A percentile compares a stretch with the other conserved stretches of the same genome.
These are phyloP conservation scores for Otolemur garnettii DNA, from an alignment of 2,113 vertebrate species.

Conservation along the genomic window DNA sequence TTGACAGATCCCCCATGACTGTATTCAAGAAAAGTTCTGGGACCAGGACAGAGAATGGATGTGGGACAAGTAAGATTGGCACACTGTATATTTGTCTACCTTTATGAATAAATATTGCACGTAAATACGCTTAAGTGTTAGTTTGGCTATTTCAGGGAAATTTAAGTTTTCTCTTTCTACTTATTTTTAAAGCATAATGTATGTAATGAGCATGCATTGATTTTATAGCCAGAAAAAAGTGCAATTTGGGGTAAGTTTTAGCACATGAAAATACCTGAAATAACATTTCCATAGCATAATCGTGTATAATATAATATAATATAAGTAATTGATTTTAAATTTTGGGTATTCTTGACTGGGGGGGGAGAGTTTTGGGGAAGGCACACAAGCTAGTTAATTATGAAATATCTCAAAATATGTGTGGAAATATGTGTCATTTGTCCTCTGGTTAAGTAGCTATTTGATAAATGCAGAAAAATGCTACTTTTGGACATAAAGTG, in stretches of 20 bases:
- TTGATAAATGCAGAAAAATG: conserved; percentile 1
- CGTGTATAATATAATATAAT: neutral
- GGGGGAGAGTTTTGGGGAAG: neutral
- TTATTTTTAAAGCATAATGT: neutral
- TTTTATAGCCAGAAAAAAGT: conserved; percentile 6
- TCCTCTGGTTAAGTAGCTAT: neutral
- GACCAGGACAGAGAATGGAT: neutral
- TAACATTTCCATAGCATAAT: neutral
- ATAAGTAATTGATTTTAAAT: conserved; percentile 29
- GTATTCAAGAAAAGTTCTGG: neutral
- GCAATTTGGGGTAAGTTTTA: neutral
- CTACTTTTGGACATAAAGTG: neutral
- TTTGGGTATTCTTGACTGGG: neutral
- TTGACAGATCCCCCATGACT: neutral
- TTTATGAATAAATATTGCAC: neutral
- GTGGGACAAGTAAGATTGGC: neutral
- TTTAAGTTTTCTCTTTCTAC: neutral
- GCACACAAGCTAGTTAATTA: neutral
- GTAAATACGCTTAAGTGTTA: neutral
- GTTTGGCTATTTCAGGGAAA: neutral
- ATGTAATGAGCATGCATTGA: neutral
- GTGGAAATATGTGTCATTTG: neutral
- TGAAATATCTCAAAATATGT: neutral
- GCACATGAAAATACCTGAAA: neutral
- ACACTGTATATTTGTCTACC: neutral